A percentile compares a stretch with the other conserved stretches of the same genome.
Evolutionary conservation across 1,140 invertebrate genomes (phyloP).

Genomic region (Calephelis nemesis): DNA sequence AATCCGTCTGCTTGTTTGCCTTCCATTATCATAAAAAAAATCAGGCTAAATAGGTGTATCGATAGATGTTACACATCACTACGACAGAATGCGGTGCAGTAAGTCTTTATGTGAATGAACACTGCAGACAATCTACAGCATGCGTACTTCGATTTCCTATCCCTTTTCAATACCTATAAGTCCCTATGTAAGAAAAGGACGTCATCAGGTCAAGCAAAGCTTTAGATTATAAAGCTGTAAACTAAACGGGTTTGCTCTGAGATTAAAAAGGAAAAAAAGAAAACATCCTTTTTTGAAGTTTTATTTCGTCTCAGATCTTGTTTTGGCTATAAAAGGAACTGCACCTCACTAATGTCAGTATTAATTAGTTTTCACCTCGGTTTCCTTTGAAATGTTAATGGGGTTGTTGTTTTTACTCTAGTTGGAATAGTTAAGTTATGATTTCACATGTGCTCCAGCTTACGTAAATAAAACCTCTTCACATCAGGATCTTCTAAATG

Average conservation of each 20-base stretch:
- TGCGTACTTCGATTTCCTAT: slow-evolving; percentile 29
- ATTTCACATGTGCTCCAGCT: background rate
- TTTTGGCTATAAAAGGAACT: slow-evolving; percentile 25
- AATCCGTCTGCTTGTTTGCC: too few species aligned
- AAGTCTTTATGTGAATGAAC: slow-evolving; percentile 65
- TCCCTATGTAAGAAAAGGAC: slow-evolving; percentile 33
- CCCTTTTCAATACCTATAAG: slow-evolving; percentile 33
- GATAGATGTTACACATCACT: slow-evolving; percentile 43
- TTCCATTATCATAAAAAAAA: too few species aligned
- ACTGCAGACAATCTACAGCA: slow-evolving; percentile 43
- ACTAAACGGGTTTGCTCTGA: slow-evolving; percentile 37
- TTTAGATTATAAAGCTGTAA: slow-evolving; percentile 47
- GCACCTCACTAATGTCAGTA: slow-evolving; percentile 20
- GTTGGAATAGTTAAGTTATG: background rate
- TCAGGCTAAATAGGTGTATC: background rate
- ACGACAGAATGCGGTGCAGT: slow-evolving; percentile 64
- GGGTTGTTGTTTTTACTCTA: background rate
- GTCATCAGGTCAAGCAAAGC: slow-evolving; percentile 38
- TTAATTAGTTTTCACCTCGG: slow-evolving; percentile 22
- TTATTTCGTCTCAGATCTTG: slow-evolving; percentile 25
- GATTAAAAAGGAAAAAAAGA: slow-evolving; percentile 41
- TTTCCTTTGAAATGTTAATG: slow-evolving; percentile 14
- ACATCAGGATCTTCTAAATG: too few species aligned
- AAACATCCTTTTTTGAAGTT: slow-evolving; percentile 28
- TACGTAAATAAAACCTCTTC: too few species aligned